A percentile compares a stretch with the other conserved stretches of the same genome.
phyloP scores from a whole-genome alignment of 2,113 vertebrate species.

The Periophthalmodon schlosseri region DNA sequence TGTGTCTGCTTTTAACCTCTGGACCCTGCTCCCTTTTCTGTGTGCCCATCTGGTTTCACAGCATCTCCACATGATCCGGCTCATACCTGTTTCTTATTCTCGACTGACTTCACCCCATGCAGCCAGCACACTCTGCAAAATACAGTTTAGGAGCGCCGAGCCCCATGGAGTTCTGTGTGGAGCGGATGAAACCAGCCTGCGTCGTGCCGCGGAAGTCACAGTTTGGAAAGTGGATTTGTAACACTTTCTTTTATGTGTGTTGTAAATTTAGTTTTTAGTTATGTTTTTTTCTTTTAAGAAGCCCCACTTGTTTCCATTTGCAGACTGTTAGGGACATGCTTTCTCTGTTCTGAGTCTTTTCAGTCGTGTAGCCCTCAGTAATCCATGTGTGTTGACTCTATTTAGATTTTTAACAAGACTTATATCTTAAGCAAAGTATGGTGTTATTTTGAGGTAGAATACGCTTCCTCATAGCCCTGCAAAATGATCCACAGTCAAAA shows the following conservation, averaged over 20 bases:
- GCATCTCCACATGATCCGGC: constrained; percentile 4
- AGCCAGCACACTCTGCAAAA: constrained; percentile 20
- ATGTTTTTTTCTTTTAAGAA: neutral
- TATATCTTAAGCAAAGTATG: neutral
- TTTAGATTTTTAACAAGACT: neutral
- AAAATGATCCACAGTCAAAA: no score
- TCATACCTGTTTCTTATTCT: constrained; percentile 22
- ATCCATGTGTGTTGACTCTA: neutral
- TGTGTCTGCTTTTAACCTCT: constrained; percentile 29
- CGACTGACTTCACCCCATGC: constrained; percentile 24
- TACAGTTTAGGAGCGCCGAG: constrained; percentile 36
- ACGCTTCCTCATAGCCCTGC: no score
- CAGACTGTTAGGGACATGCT: neutral
- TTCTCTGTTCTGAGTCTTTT: neutral
- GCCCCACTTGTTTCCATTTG: constrained; percentile 13
- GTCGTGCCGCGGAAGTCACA: constrained; percentile 22
- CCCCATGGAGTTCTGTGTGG: neutral
- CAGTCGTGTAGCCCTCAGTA: neutral
- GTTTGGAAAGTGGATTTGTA: constrained; percentile 6
- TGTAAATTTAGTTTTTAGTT: constrained; percentile 20
- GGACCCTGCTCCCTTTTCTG: constrained; percentile 6
- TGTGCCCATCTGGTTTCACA: constrained; percentile 2
- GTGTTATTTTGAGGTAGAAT: no score
- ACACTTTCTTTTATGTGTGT: constrained; percentile 7
- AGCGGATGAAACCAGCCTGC: constrained; percentile 19